Conservation (phyloP, 2,113 vertebrate species). For the Acanthisitta chloris region DNA sequence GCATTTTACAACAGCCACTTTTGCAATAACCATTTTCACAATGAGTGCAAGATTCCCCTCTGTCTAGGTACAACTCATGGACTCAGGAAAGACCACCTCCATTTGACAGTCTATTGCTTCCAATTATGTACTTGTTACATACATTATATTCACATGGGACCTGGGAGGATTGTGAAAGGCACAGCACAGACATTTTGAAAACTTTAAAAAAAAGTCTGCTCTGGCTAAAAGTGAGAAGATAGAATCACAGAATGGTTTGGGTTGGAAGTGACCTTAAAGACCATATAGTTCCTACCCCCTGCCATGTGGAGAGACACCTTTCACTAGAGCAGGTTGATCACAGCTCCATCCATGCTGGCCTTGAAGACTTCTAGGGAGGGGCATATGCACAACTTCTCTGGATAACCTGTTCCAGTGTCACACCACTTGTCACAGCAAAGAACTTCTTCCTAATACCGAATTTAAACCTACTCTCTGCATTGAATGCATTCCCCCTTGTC, state of each 20-base stretch:
- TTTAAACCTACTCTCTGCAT: neutral
- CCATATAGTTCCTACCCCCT: neutral
- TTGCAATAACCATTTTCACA: neutral
- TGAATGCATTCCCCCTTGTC: neutral
- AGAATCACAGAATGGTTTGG: neutral
- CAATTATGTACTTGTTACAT: neutral
- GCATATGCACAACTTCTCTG: neutral
- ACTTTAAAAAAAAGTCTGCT: no score
- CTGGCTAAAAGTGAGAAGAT: neutral
- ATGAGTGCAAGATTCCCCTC: neutral
- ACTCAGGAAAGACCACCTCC: accelerated
- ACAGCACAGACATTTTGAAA: neutral
- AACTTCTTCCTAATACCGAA: neutral
- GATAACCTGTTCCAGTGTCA: neutral
- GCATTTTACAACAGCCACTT: neutral
- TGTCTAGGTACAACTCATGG: neutral
- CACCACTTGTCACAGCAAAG: neutral
- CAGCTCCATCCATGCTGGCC: neutral
- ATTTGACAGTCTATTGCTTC: neutral
- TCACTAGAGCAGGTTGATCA: neutral
- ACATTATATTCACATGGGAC: neutral
- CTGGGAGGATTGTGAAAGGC: neutral
- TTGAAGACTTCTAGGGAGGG: neutral
- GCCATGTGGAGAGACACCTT: neutral
- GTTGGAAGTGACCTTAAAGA: neutral